These are phyloP conservation scores for Solea solea DNA, from an alignment of 2,113 vertebrate genomes.

Conservation along the genomic window DNA sequence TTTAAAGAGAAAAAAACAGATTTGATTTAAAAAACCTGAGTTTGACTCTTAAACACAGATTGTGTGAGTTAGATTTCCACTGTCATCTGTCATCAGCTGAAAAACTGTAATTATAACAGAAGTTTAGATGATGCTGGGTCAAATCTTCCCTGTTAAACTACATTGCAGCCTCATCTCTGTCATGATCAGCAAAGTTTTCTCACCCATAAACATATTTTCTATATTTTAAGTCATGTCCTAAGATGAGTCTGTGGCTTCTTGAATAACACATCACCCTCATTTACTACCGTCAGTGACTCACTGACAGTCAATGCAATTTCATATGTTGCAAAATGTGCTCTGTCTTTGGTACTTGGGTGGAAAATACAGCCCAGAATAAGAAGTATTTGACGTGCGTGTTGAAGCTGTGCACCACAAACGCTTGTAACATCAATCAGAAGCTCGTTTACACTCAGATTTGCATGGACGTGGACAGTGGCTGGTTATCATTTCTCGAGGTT, in stretches of 20 bases:
- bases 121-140: not conserved
- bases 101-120: not conserved
- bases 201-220: conserved; percentile 28
- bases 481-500: conserved; percentile 24
- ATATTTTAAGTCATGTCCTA: conserved; percentile 36
- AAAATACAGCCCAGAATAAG: not conserved
- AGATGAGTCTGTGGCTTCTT: conserved; percentile 28
- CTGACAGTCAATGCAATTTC: conserved; percentile 1
- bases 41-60: not conserved
- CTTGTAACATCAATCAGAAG: conserved; percentile 16
- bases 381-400: not conserved
- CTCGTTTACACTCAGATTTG: conserved; percentile 8
- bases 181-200: not conserved
- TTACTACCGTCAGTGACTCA: conserved; percentile 32
- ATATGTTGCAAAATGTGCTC: not conserved
- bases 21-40: not conserved
- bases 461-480: not conserved
- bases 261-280: conserved; percentile 30
- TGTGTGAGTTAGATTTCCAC: not conserved
- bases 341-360: not conserved
- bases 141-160: conserved; percentile 14
- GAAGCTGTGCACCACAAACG: conserved; percentile 9
- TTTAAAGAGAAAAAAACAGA: not conserved
- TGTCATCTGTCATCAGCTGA: not conserved
- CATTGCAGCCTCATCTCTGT: not conserved